phyloP scores from a whole-genome alignment of 2,888 invertebrate genomes.

The Leptura quadrifasciata region DNA sequence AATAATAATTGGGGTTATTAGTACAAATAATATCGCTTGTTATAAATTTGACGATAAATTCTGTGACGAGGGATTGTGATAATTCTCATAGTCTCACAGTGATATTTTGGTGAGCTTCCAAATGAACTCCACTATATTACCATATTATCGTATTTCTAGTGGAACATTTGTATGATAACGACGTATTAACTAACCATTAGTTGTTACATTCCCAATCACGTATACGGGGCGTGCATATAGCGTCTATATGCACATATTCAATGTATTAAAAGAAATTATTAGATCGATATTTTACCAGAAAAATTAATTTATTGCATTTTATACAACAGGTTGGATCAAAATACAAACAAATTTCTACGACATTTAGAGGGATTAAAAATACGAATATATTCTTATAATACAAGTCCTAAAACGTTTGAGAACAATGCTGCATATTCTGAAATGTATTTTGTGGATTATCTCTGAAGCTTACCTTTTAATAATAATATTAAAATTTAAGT shows the following conservation, averaged over 20 bases:
- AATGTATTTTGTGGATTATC: too few species aligned
- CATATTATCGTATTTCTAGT: constrained; percentile 49
- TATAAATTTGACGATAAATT: constrained; percentile 60
- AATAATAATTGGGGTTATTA: constrained; percentile 59
- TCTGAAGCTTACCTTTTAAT: too few species aligned
- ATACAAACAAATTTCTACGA: too few species aligned
- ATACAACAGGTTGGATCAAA: too few species aligned
- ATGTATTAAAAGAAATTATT: neutral
- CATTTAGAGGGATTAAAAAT: too few species aligned
- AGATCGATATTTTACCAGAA: too few species aligned
- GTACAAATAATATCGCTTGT: constrained; percentile 54
- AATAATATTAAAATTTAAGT: too few species aligned
- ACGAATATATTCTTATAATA: too few species aligned
- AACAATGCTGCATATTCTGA: too few species aligned
- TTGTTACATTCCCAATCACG: constrained; percentile 10
- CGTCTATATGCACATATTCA: neutral
- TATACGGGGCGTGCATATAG: neutral
- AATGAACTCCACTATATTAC: constrained; percentile 57
- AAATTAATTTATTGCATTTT: too few species aligned
- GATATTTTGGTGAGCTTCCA: constrained; percentile 56
- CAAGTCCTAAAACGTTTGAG: too few species aligned
- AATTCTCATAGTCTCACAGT: constrained; percentile 55
- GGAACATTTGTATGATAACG: constrained; percentile 47
- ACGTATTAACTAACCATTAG: constrained; percentile 48
- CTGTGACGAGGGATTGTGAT: constrained; percentile 57